Base-by-base conservation (phyloP, 2,888 invertebrate species). In the Dioctria linearis region DNA sequence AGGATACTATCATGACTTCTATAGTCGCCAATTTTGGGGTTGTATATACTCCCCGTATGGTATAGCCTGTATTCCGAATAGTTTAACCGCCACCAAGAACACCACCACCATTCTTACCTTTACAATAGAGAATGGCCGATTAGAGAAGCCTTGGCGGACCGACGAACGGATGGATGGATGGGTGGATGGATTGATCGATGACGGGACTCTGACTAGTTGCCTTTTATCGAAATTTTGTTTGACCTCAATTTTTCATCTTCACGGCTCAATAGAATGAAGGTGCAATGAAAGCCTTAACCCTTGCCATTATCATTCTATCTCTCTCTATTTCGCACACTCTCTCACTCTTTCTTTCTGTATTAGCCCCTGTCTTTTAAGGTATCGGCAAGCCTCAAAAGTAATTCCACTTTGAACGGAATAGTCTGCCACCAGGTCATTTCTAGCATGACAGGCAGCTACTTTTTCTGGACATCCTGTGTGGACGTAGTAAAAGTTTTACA, bases 201-300 rank as follows among this genome's bases (percentile, higher is more conserved):
- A 49, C 63, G 76, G 61, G 66, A 43, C 49, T 25, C 25, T 5
- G 63, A 76, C 37, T 49, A 63, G 76, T 76, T 63, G 76, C 46
- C 76, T 76, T 76, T 76, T 76, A 76, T 76, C 76, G 76, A 63
- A 76, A 76, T 76, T 63, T 63, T 76, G 63, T 63, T 76, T 76
- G 76, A 76, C 76, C 76, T 76, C 76, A 76, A 76, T 76, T 76
- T 76, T 76, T 76, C 76, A 76, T 76, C 76, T 76, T 49, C 76
- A n/a, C 13, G 63, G 51, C 46, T 75, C 37, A 49, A 25, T 25
- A 25, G 25, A 25, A 76, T 63, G 76, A 46, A 76, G 73, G 13
- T 76, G 76, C 76, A 76, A 11, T 63, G 63, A 11, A 63, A 37
- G 40, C 8, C 63, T 4, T 6, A 4, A 54, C 11, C 11, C 54